Evolutionary conservation across 2,113 vertebrate genomes (phyloP).

Genomic region (Ailuropoda melanoleuca): DNA sequence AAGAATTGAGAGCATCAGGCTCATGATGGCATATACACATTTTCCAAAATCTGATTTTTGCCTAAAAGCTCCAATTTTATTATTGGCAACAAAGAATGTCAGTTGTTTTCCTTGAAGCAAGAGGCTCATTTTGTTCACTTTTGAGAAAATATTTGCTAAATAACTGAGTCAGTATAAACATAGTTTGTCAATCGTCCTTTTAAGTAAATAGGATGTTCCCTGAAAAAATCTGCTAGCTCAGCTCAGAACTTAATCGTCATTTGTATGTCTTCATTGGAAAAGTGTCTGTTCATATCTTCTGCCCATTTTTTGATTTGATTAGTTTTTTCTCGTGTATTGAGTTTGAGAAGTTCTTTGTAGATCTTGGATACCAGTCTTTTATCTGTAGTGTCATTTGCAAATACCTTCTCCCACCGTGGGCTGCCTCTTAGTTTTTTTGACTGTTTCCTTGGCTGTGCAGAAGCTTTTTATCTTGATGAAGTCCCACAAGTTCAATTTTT

Average conservation of each 20-base stretch:
- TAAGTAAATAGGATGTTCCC: not conserved
- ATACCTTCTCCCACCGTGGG: too few relatives aligned
- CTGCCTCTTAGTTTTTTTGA: too few relatives aligned
- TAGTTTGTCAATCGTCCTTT: constrained; percentile 4
- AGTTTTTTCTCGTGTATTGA: too few relatives aligned
- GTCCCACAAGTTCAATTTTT: too few relatives aligned
- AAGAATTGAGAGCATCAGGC: not conserved
- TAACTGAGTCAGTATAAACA: not conserved
- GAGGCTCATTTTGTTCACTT: constrained; percentile 26
- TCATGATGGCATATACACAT: not conserved
- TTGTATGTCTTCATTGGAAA: too few relatives aligned
- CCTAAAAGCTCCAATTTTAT: constrained; percentile 20
- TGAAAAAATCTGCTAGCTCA: constrained; percentile 1
- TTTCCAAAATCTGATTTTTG: constrained; percentile 50
- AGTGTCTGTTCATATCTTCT: too few relatives aligned
- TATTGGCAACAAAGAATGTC: constrained; percentile 18
- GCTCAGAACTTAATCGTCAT: not conserved
- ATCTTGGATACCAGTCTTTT: too few relatives aligned
- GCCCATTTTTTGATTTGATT: too few relatives aligned
- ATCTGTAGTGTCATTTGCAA: too few relatives aligned
- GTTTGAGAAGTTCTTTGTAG: too few relatives aligned
- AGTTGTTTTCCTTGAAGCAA: constrained; percentile 18
- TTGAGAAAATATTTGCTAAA: constrained; percentile 22
- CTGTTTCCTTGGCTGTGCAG: too few relatives aligned
- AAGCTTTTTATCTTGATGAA: too few relatives aligned